Evolutionary conservation across 2,888 invertebrate species (phyloP), one percentile per base, ranked within the genome.

Genomic region (Diploptera punctata): DNA sequence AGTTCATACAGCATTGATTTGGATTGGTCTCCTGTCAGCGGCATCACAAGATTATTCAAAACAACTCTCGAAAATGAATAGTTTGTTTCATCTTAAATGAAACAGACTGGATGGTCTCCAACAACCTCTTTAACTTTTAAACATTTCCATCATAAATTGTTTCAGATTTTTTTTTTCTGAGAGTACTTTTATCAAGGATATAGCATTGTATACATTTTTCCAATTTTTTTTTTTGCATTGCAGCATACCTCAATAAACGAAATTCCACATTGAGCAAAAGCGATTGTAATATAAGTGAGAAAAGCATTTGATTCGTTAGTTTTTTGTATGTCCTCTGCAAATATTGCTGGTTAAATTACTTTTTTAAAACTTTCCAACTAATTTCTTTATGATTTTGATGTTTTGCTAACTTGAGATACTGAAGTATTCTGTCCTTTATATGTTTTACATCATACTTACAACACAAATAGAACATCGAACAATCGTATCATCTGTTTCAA

Each of bases 31-130:
- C n/a, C 49, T 49, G 49, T 49, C 49, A 49, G 49, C n/a, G 49
- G 18, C 4, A 49, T 49, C 49, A 49, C 49, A 49, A 49, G 49
- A 49, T 13, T 49, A 49, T 49, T 49, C n/a, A 49, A n/a, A 49
- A 49, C 49, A 49, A 13, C 49, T 49, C 49, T 49, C n/a, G n/a
- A 49, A 49, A 49, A n/a, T 49, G 49, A 49, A 49, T n/a, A n/a
- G n/a, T n/a, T n/a, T 13, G 18, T 13, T 38, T 38, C 38, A 38
- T 38, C 38, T 13, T 9, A 38, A 38, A 38, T 38, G 38, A 38
- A 38, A 38, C 38, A 38, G 13, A 38, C 38, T 38, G 38, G 38
- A 9, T 38, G 38, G 38, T 38, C 38, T 38, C 13, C 49, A 49
- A 49, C 18, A 49, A 49, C n/a, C 18, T 49, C 49, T 5, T 49